Conservation (phyloP, 1,140 invertebrate genomes). For the Pygmarrhopalites habei region DNA sequence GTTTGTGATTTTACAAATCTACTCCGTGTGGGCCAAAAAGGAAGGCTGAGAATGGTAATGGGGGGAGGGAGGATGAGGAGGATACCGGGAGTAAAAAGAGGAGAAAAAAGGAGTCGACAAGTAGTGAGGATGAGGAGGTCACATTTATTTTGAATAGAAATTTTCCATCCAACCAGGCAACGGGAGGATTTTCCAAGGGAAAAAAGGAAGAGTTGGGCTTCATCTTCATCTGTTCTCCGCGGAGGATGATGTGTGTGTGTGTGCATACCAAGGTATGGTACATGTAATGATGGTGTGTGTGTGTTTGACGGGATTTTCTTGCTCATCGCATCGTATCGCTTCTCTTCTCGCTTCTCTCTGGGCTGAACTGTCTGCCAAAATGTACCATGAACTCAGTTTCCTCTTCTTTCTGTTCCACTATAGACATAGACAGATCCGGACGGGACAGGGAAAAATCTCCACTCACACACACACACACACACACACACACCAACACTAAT, state of each 20-base stretch:
- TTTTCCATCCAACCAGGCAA: conserved; percentile 6
- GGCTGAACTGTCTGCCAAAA: conserved; percentile 42
- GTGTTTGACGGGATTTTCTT: no score
- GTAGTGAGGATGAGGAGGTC: conserved; percentile 18
- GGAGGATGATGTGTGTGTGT: no score
- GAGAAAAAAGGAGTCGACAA: not conserved
- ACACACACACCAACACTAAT: not conserved
- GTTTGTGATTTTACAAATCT: no score
- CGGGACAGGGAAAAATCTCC: not conserved
- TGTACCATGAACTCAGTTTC: conserved; percentile 41
- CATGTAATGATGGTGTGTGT: no score
- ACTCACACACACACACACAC: not conserved
- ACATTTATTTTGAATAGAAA: conserved; percentile 8
- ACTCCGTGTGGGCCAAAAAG: no score
- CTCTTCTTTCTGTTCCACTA: conserved; percentile 21
- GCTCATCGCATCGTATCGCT: no score
- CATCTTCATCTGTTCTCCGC: no score
- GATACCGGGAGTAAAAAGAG: not conserved
- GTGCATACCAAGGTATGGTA: no score
- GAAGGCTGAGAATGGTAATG: no score
- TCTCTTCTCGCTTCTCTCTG: no score
- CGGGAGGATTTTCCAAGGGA: not conserved
- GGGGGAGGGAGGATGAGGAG: not conserved
- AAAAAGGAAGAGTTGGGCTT: not conserved
- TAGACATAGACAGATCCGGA: conserved; percentile 8